Evolutionary conservation across 2,113 vertebrate genomes (phyloP).

Genomic region (Tringa solitaria): DNA sequence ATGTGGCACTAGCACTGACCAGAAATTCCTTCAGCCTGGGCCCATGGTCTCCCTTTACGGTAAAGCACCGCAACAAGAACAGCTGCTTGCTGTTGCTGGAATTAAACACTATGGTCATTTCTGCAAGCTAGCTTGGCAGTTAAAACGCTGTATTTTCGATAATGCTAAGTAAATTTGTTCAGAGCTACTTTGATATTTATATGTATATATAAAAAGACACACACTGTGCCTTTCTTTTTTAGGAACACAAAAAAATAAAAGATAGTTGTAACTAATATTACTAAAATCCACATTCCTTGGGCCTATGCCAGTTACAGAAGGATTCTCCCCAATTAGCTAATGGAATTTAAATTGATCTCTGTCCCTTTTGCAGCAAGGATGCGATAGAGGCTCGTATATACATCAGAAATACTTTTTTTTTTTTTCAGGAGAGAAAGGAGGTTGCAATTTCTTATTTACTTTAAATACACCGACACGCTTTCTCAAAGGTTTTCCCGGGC

Average conservation of each 20-base stretch:
- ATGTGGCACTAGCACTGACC: not conserved
- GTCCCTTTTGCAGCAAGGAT: not conserved
- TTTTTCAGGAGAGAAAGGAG: not conserved
- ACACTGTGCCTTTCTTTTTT: not conserved
- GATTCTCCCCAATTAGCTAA: not conserved
- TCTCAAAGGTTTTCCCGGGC: not conserved
- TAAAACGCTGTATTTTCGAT: not conserved
- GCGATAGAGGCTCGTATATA: not conserved
- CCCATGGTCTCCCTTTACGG: fast-evolving
- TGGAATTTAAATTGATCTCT: not conserved
- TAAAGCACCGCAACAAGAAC: not conserved
- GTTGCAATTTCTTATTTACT: not conserved
- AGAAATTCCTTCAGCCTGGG: not conserved
- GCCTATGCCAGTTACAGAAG: not conserved
- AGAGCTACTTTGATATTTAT: not conserved
- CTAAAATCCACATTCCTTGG: not conserved
- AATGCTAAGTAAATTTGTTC: not conserved
- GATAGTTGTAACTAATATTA: not conserved
- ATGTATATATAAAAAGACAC: too few relatives aligned
- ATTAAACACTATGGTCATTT: not conserved
- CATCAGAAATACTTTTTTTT: not conserved
- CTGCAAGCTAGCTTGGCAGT: not conserved
- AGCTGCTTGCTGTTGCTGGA: not conserved
- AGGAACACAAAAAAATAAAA: not conserved
- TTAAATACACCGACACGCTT: not conserved